Percentiles rank a stretch among this genome's conserved stretches.
Conservation (phyloP, 1,140 invertebrate genomes). For the Sinella curviseta region DNA sequence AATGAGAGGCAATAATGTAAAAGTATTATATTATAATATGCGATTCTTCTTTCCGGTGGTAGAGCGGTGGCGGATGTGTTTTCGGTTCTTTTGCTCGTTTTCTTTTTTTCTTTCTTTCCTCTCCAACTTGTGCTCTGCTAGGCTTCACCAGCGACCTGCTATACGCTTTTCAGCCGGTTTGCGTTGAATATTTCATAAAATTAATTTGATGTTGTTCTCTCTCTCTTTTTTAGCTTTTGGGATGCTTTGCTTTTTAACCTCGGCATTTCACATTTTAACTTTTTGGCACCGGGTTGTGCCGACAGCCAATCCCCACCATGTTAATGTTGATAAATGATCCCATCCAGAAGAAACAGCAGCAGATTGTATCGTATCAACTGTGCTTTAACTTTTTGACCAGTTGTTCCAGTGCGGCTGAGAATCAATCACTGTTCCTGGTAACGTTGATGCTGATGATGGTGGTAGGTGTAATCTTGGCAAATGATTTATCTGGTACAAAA, state of each 20-base stretch:
- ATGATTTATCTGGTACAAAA: neutral
- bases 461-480: neutral
- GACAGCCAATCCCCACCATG: neutral
- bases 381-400: neutral
- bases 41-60: neutral
- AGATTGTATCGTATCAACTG: too few species aligned
- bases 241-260: neutral
- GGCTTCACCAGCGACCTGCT: too few species aligned
- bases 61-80: neutral
- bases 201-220: neutral
- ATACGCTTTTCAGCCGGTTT: too few species aligned
- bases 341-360: neutral
- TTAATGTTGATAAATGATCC: neutral
- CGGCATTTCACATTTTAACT: neutral
- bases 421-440: neutral
- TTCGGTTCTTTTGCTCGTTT: neutral
- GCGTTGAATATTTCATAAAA: neutral
- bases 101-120: neutral
- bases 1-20: neutral
- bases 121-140: too few species aligned
- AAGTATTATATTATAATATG: neutral
- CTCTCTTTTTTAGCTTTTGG: neutral
- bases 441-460: neutral
- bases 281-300: neutral
- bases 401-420: neutral